A percentile compares a stretch with the other conserved stretches of the same genome.
Conservation (phyloP, 2,888 invertebrate species). For the Criorhina ranunculi region DNA sequence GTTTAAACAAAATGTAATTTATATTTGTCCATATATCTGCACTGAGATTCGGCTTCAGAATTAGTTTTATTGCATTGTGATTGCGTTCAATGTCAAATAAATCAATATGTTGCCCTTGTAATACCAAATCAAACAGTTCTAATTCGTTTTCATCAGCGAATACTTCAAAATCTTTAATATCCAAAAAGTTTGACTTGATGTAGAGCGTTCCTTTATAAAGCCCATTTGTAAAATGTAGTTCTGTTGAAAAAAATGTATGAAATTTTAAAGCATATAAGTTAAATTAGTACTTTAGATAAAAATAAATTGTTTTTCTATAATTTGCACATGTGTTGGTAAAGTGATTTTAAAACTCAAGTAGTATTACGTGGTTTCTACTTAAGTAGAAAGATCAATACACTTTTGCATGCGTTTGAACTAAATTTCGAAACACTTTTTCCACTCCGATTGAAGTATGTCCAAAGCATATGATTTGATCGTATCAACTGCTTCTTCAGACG, state of each 20-base stretch:
- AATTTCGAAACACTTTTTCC: too few relatives aligned
- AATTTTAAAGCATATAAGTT: slow-evolving; percentile 1
- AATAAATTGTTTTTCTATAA: too few relatives aligned
- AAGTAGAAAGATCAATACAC: too few relatives aligned
- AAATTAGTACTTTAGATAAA: too few relatives aligned
- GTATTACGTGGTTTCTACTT: too few relatives aligned
- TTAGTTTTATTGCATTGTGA: not conserved
- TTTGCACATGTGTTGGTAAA: too few relatives aligned
- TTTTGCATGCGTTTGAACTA: too few relatives aligned
- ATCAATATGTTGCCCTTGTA: not conserved
- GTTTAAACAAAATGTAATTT: not conserved
- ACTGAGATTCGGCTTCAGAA: not conserved
- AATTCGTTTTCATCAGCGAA: not conserved
- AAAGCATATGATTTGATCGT: too few relatives aligned
- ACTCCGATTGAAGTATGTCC: too few relatives aligned
- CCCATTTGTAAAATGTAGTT: not conserved
- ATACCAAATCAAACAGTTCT: not conserved
- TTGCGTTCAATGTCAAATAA: slow-evolving; percentile 1
- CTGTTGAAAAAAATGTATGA: slow-evolving; percentile 5
- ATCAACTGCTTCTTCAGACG: too few relatives aligned
- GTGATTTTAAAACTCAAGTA: too few relatives aligned
- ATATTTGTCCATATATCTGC: not conserved
- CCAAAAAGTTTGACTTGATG: not conserved
- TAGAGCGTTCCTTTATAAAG: slow-evolving; percentile 23
- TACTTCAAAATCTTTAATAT: slow-evolving; percentile 10